Evolutionary conservation across 2,797 vertebrate genomes (phyloP).

Genomic region (Psittacula derbiana): DNA sequence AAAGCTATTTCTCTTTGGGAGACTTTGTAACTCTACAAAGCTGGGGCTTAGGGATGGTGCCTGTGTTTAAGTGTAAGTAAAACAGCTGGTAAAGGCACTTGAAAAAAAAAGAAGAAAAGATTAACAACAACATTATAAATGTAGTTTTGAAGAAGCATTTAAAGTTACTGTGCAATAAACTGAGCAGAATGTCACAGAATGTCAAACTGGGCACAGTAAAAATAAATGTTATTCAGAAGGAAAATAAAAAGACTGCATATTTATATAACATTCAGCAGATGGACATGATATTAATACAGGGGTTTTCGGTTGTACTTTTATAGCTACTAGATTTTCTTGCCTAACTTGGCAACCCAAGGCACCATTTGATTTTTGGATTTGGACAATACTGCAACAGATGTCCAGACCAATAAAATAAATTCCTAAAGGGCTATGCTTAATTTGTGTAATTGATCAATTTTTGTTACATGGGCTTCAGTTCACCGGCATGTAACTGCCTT

Average conservation of each 20-base stretch:
- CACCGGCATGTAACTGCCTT: constrained; percentile 92
- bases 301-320: constrained; percentile 96
- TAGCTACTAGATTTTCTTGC: constrained; percentile 89
- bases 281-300: constrained; percentile 95
- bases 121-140: constrained; percentile 81
- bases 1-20: constrained; percentile 58
- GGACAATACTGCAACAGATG: constrained; percentile 99
- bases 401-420: constrained; percentile 98
- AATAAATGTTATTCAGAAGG: constrained; percentile 83
- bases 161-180: constrained; percentile 82
- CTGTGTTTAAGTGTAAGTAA: constrained; percentile 68
- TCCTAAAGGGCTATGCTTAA: constrained; percentile 97
- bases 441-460: constrained; percentile 99
- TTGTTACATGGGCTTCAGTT: constrained; percentile 87
- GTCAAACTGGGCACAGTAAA: constrained; percentile 86
- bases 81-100: constrained; percentile 80
- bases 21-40: constrained; percentile 57
- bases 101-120: constrained; percentile 78
- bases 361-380: constrained; percentile 99
- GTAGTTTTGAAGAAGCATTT: constrained; percentile 81
- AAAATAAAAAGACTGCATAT: constrained; percentile 85
- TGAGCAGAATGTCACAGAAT: constrained; percentile 82
- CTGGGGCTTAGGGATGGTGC: constrained; percentile 20
- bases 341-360: constrained; percentile 91
- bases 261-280: constrained; percentile 93